Conservation (phyloP, 92 coral and sea anemone genomes). For the Virgularia gustaviana region DNA sequence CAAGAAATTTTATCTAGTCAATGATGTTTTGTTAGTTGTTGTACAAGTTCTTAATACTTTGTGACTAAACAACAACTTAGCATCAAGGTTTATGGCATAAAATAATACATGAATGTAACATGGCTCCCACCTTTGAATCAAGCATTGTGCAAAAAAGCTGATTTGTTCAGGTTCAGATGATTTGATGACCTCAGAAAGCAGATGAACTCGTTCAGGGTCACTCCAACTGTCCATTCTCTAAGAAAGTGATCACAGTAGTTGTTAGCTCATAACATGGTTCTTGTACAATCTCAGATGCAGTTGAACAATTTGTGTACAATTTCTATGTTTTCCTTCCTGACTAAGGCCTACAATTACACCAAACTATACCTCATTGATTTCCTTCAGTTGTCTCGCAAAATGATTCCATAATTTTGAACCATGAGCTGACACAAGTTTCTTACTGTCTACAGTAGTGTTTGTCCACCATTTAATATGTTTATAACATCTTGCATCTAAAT, state of each 20-base stretch:
- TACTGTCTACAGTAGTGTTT: slow-evolving; percentile 57
- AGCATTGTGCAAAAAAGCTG: slow-evolving; percentile 84
- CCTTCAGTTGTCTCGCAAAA: slow-evolving; percentile 74
- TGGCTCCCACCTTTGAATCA: slow-evolving; percentile 65
- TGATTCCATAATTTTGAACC: slow-evolving; percentile 72
- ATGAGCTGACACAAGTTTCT: slow-evolving; percentile 62
- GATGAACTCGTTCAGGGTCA: slow-evolving; percentile 68
- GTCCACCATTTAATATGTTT: slow-evolving; percentile 91
- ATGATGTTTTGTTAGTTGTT: not conserved
- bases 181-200: slow-evolving; percentile 83
- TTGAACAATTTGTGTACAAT: no score
- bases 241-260: not conserved
- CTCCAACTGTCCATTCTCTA: slow-evolving; percentile 94
- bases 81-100: not conserved
- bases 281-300: no score
- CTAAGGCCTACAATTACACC: no score
- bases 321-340: no score
- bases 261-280: no score
- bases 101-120: not conserved
- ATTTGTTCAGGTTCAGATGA: slow-evolving; percentile 83
- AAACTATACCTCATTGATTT: slow-evolving; percentile 71
- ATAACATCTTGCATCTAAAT: slow-evolving; percentile 40
- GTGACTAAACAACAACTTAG: not conserved
- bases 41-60: not conserved
- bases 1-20: no score